phyloP scores from a whole-genome alignment of 2,797 vertebrate genomes.

The Lagocephalus sceleratus region DNA sequence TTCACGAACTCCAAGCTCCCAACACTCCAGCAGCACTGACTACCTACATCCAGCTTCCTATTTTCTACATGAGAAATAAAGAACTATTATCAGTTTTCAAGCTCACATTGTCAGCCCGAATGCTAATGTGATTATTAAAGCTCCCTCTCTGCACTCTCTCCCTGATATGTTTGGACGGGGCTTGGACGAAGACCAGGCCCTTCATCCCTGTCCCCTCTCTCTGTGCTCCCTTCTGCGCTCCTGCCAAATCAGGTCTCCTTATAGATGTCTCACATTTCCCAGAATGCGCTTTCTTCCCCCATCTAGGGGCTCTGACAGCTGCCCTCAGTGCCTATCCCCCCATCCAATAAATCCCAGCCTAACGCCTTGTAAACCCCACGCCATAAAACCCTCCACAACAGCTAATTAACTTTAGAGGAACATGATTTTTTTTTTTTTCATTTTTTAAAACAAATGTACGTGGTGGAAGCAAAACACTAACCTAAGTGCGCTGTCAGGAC shows the following conservation, averaged over 20 bases:
- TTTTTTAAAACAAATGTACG: constrained; percentile 29
- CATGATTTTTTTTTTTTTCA: neutral
- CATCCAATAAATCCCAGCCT: constrained; percentile 13
- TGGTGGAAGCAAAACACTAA: constrained; percentile 47
- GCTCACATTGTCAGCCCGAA: constrained; percentile 14
- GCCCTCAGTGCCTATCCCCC: constrained; percentile 26
- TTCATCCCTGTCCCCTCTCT: constrained; percentile 13
- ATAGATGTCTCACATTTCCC: constrained; percentile 60
- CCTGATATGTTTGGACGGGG: constrained; percentile 30
- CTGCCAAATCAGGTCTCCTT: constrained; percentile 46
- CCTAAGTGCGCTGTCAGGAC: constrained; percentile 62
- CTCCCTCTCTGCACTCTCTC: constrained; percentile 12
- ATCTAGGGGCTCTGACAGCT: constrained; percentile 50
- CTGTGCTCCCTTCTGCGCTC: constrained; percentile 1
- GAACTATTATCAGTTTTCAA: constrained; percentile 40
- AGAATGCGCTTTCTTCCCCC: constrained; percentile 34
- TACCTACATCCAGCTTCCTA: constrained; percentile 26
- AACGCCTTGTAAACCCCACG: constrained; percentile 30
- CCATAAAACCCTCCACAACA: constrained; percentile 29
- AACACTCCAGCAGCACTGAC: too few species aligned
- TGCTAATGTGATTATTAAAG: constrained; percentile 35
- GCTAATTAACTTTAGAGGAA: constrained; percentile 12
- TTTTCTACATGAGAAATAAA: constrained; percentile 23
- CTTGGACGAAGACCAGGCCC: constrained; percentile 21
- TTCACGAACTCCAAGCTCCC: too few species aligned